phyloP scores from a whole-genome alignment of 2,113 vertebrate species.

The Amia ocellicauda region DNA sequence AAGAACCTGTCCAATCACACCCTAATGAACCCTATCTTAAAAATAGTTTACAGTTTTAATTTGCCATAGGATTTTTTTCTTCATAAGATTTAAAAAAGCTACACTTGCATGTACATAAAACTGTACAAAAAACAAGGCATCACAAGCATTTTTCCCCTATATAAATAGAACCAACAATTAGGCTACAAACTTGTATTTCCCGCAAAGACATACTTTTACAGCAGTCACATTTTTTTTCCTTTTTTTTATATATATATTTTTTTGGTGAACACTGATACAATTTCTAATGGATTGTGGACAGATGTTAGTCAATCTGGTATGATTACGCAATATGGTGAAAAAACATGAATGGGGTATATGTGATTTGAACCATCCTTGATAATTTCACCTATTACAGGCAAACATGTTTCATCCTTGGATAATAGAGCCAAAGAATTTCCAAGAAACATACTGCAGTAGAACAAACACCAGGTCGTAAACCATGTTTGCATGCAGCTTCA shows the following conservation, averaged over 20 bases:
- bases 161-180: constrained; percentile 89
- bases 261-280: constrained; percentile 55
- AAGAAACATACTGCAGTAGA: too few relatives aligned
- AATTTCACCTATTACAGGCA: too few relatives aligned
- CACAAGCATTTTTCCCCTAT: constrained; percentile 80
- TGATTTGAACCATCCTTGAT: too few relatives aligned
- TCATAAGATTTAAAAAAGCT: constrained; percentile 79
- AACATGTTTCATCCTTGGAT: too few relatives aligned
- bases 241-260: constrained; percentile 52
- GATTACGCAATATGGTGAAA: too few relatives aligned
- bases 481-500: too few relatives aligned
- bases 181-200: constrained; percentile 67
- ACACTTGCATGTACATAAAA: constrained; percentile 97
- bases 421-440: too few relatives aligned
- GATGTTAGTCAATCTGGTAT: not conserved
- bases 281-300: not conserved
- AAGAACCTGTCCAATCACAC: constrained; percentile 70
- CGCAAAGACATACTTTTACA: constrained; percentile 63
- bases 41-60: constrained; percentile 77
- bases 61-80: constrained; percentile 67
- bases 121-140: constrained; percentile 96
- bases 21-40: constrained; percentile 74
- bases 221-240: constrained; percentile 59
- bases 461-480: too few relatives aligned
- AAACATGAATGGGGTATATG: too few relatives aligned